Evolutionary conservation across 2,888 invertebrate genomes (phyloP).

Genomic region (Archips xylosteana): DNA sequence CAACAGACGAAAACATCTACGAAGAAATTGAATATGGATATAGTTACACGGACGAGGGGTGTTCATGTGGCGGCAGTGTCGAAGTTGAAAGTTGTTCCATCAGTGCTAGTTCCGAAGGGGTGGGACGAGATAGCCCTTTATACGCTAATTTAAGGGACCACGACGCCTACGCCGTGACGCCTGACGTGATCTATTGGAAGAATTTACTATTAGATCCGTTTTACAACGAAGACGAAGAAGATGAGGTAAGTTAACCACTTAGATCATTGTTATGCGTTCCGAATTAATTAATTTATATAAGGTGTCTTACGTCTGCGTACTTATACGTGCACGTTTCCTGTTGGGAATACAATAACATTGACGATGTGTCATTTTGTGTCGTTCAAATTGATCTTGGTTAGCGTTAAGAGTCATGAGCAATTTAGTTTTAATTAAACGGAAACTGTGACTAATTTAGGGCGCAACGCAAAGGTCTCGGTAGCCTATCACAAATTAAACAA

Average conservation of each 20-base stretch:
- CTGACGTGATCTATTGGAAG: constrained; percentile 85
- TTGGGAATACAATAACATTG: constrained; percentile 26
- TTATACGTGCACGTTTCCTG: constrained; percentile 38
- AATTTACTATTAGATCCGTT: constrained; percentile 77
- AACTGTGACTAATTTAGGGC: constrained; percentile 39
- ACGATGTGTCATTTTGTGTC: constrained; percentile 38
- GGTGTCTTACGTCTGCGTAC: constrained; percentile 29
- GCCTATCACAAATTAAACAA: constrained; percentile 30
- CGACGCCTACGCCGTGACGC: constrained; percentile 77
- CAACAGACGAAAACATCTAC: constrained; percentile 79
- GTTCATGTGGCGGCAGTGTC: constrained; percentile 78
- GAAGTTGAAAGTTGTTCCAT: constrained; percentile 79
- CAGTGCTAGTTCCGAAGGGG: constrained; percentile 77
- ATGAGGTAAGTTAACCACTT: constrained; percentile 72
- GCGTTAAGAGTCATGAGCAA: constrained; percentile 34
- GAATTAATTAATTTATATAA: constrained; percentile 39
- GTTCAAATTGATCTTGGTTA: constrained; percentile 37
- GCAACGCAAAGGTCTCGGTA: constrained; percentile 23
- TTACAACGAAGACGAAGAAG: constrained; percentile 84
- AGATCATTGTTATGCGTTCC: constrained; percentile 38
- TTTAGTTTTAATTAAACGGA: constrained; percentile 42
- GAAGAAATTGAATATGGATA: constrained; percentile 78
- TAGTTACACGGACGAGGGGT: constrained; percentile 78
- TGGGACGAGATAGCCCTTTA: constrained; percentile 76
- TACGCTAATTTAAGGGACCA: constrained; percentile 80